Conservation (phyloP, 2,888 invertebrate genomes). For the Choristoneura rosaceana region DNA sequence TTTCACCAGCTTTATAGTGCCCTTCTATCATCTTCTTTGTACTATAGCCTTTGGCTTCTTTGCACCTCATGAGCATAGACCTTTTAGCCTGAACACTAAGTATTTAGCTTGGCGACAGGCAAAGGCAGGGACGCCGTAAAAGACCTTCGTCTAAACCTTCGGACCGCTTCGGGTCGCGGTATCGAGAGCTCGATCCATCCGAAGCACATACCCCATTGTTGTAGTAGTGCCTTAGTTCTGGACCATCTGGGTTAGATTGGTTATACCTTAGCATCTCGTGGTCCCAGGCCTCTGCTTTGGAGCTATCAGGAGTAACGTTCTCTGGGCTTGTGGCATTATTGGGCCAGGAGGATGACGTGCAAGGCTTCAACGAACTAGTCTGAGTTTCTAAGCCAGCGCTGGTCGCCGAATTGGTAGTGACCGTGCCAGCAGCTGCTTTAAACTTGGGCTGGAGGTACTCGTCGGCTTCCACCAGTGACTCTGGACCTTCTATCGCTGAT, state of each 20-base stretch:
- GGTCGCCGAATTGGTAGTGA: conserved; percentile 63
- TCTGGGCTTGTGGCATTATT: conserved; percentile 83
- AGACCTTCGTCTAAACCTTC: conserved; percentile 68
- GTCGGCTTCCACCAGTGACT: conserved; percentile 93
- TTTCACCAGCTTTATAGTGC: conserved; percentile 90
- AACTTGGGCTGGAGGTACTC: conserved; percentile 96
- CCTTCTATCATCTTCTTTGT: conserved; percentile 98
- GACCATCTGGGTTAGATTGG: conserved; percentile 74
- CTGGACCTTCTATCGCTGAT: conserved; percentile 91
- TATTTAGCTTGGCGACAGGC: too few relatives aligned
- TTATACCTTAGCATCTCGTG: conserved; percentile 87
- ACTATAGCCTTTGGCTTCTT: conserved; percentile 97
- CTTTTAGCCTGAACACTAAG: too few relatives aligned
- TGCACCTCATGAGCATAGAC: too few relatives aligned
- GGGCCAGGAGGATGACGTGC: conserved; percentile 82
- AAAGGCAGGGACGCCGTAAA: too few relatives aligned
- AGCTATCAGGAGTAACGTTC: conserved; percentile 84
- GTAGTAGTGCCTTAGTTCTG: conserved; percentile 75
- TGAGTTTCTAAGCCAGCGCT: conserved; percentile 75
- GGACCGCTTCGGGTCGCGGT: conserved; percentile 91
- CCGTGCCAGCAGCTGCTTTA: conserved; percentile 76
- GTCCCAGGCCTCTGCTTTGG: conserved; percentile 88
- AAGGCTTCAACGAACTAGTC: conserved; percentile 72
- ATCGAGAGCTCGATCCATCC: conserved; percentile 86
- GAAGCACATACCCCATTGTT: conserved; percentile 78